Evolutionary conservation across 2,888 invertebrate genomes (phyloP), one percentile per base, ranked within the genome.

Genomic region (Timandra comae): DNA sequence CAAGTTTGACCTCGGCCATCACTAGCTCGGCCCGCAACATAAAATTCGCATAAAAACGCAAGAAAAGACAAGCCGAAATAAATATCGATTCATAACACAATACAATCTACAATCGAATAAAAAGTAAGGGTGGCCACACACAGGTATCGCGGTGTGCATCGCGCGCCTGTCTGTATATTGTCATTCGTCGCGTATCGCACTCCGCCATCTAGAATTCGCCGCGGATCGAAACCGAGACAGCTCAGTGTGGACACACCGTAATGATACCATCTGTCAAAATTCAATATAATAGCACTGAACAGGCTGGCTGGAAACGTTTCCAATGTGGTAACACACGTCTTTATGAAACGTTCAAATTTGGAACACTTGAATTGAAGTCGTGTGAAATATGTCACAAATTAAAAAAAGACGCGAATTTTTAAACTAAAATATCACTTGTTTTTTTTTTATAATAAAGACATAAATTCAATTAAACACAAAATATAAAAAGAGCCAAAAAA

Each of bases 71-170:
- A 63, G 43, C 66, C 72, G 70, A 78, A 78, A 80, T 76, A 77
- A 75, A 79, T 80, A 76, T 77, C 74, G 73, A 76, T 72, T 78
- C 71, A 77, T 82, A 79, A 79, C 68, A 79, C 81, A 84, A 82
- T 84, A 78, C 79, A 81, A 82, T 81, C 77, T 63, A 56, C 51
- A 71, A 81, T 80, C 80, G 73, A 68, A 66, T 65, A 76, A 79
- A 65, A 68, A 63, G 74, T 68, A 66, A 70, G 69, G 73, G 73
- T 69, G 73, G 60, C 69, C 77, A 79, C 79, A 80, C 76, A 73
- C 72, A 59, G 49, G 66, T 74, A 77, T 75, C 75, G 62, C 46
- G 42, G 54, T 46, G 49, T 52, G 59, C 55, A 68, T 71, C 66
- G 69, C 50, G 52, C 52, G 60, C 58, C 69, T 70, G 74, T 75